A percentile compares a stretch with the other conserved stretches of the same genome.
phyloP scores from a whole-genome alignment of 2,113 vertebrate genomes.

The Catharus fuscescens region DNA sequence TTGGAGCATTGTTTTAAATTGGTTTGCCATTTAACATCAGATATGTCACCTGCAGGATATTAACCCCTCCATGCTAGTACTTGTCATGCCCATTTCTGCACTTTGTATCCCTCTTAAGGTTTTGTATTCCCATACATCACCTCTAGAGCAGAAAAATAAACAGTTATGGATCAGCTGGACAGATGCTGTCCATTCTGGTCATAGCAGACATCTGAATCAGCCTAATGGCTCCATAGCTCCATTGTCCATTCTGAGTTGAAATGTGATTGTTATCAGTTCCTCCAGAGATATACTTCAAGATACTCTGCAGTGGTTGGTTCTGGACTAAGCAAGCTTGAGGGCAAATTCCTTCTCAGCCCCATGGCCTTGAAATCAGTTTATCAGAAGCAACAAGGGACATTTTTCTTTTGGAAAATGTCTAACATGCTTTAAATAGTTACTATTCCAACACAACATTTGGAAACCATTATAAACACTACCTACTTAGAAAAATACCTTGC shows the following conservation, averaged over 20 bases:
- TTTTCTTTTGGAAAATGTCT: constrained; percentile 26
- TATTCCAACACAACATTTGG: constrained; percentile 25
- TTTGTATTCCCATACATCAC: neutral
- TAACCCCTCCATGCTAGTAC: neutral
- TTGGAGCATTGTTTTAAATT: neutral
- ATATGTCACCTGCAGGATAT: neutral
- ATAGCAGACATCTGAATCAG: constrained; percentile 50
- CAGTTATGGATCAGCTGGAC: neutral
- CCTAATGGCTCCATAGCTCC: neutral
- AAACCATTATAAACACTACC: neutral
- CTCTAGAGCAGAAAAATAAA: neutral
- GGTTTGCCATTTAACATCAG: neutral
- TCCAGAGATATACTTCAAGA: neutral
- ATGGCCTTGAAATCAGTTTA: constrained; percentile 21
- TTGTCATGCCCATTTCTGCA: neutral
- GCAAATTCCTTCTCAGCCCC: constrained; percentile 35
- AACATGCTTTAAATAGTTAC: constrained; percentile 47
- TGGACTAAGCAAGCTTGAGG: constrained; percentile 27
- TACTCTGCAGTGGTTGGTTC: constrained; percentile 7
- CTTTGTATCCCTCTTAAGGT: neutral
- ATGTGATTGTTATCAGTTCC: constrained; percentile 32
- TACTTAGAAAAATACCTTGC: neutral
- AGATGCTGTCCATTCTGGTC: constrained; percentile 24
- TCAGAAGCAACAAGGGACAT: constrained; percentile 41
- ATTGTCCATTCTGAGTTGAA: neutral